Evolutionary conservation across 2,888 invertebrate genomes (phyloP).

Genomic region (Helicoverpa assulta): DNA sequence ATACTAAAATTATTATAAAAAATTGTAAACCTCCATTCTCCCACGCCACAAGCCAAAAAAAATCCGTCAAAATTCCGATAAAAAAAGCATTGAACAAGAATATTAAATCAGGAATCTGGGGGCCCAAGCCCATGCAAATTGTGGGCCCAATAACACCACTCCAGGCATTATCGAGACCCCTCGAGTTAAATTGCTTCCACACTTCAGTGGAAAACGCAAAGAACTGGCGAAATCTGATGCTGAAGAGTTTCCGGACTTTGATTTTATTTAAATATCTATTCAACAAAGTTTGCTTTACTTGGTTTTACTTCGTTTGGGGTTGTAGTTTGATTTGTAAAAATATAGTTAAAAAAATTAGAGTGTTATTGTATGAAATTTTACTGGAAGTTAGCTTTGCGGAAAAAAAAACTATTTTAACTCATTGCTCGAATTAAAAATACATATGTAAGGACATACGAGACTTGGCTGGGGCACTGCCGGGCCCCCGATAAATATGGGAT

Average conservation of each 20-base stretch:
- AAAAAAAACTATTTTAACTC: too few relatives aligned
- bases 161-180: constrained; percentile 52
- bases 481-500: too few relatives aligned
- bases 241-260: constrained; percentile 37
- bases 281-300: background rate
- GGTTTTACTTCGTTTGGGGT: too few relatives aligned
- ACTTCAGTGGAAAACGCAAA: constrained; percentile 54
- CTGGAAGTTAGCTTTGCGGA: too few relatives aligned
- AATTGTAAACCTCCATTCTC: too few relatives aligned
- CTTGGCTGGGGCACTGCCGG: too few relatives aligned
- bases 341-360: too few relatives aligned
- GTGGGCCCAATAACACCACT: constrained; percentile 51
- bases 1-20: too few relatives aligned
- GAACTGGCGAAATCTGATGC: constrained; percentile 52
- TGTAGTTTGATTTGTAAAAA: too few relatives aligned
- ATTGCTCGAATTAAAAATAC: too few relatives aligned
- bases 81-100: constrained; percentile 22
- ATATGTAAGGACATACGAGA: too few relatives aligned
- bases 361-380: too few relatives aligned
- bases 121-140: constrained; percentile 50
- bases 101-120: constrained; percentile 16
- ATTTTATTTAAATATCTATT: constrained; percentile 38
- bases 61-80: constrained; percentile 1
- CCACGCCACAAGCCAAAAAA: background rate
- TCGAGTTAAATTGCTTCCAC: constrained; percentile 66